A percentile compares a stretch with the other conserved stretches of the same genome.
Conservation (phyloP, 2,113 vertebrate genomes). For the Empidonax traillii region DNA sequence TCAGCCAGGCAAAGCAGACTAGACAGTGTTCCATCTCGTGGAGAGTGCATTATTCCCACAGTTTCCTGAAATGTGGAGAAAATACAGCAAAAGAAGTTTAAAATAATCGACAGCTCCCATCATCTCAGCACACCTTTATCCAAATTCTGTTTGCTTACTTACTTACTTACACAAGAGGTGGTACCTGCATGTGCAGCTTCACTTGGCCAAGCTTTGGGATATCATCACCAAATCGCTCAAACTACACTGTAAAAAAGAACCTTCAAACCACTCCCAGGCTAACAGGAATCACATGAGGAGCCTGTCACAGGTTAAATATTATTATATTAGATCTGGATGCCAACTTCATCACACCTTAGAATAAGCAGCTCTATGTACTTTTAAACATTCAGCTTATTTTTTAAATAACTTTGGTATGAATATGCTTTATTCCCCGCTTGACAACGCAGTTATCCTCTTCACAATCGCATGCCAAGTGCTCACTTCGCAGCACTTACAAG, state of each 20-base stretch:
- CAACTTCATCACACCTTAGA: neutral
- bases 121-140: neutral
- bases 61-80: neutral
- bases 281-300: neutral
- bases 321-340: neutral
- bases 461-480: constrained; percentile 5
- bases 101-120: neutral
- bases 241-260: neutral
- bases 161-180: neutral
- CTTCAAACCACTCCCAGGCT: neutral
- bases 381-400: neutral
- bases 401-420: neutral
- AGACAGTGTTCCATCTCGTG: neutral
- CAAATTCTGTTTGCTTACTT: neutral
- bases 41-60: neutral
- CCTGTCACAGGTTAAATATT: neutral
- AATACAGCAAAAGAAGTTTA: neutral
- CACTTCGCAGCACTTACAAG: neutral
- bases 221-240: neutral
- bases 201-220: neutral
- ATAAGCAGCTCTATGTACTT: neutral
- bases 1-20: neutral
- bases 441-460: constrained; percentile 17
- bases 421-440: constrained; percentile 38
- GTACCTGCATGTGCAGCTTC: neutral